These are phyloP conservation scores for Cyrtonyx montezumae DNA, from an alignment of 2,113 vertebrate species.

Conservation along the genomic window DNA sequence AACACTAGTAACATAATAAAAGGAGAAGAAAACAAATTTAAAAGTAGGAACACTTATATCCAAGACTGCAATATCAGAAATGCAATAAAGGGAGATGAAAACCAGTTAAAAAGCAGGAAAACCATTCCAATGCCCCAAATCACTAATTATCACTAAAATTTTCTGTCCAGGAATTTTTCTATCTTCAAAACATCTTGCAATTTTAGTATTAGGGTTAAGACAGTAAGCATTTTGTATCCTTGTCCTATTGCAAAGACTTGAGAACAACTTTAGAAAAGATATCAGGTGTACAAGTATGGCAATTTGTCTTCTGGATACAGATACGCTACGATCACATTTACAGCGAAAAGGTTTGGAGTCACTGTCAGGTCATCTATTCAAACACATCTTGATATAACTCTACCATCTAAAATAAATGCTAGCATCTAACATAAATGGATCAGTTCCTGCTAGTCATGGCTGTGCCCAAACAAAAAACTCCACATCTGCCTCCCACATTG, in stretches of 20 bases:
- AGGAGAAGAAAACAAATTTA: conserved; percentile 7
- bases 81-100: conserved; percentile 14
- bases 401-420: neutral
- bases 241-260: neutral
- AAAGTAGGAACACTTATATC: conserved; percentile 66
- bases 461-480: neutral
- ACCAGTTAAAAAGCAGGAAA: neutral
- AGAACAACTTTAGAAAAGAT: neutral
- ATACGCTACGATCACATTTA: neutral
- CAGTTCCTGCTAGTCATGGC: neutral
- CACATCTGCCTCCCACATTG: neutral
- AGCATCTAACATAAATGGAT: neutral
- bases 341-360: neutral
- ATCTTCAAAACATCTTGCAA: neutral
- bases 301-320: neutral
- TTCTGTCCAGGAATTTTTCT: neutral
- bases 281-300: neutral
- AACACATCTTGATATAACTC: neutral
- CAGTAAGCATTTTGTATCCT: neutral
- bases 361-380: neutral
- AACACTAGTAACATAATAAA: conserved; percentile 83
- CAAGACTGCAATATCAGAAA: conserved; percentile 88
- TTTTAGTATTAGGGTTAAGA: neutral
- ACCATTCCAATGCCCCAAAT: neutral
- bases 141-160: neutral